phyloP scores from a whole-genome alignment of 2,888 invertebrate genomes.

The Phasia obesa region DNA sequence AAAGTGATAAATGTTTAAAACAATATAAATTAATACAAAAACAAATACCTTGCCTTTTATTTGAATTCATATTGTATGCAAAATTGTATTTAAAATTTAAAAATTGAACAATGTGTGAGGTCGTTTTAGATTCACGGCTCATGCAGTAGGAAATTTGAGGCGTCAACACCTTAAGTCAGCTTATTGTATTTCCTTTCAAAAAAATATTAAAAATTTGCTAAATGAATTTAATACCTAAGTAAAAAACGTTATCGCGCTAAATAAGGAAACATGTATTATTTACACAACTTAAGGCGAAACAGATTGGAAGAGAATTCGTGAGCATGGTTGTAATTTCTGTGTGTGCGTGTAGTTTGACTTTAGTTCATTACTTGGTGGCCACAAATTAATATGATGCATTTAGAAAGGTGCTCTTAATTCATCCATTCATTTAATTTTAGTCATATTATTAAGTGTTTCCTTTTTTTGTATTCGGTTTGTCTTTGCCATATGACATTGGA shows the following conservation, averaged over 20 bases:
- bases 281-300: slow-evolving; percentile 12
- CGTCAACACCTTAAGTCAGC: slow-evolving; percentile 81
- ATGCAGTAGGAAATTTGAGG: slow-evolving; percentile 77
- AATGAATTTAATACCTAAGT: slow-evolving; percentile 50
- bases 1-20: slow-evolving; percentile 6
- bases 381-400: slow-evolving; percentile 57
- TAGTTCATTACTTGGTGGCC: slow-evolving; percentile 23
- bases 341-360: neutral
- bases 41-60: neutral
- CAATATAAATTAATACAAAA: neutral
- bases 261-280: slow-evolving; percentile 67
- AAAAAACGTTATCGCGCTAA: slow-evolving; percentile 29
- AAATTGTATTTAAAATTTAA: slow-evolving; percentile 69
- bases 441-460: slow-evolving; percentile 4
- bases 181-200: slow-evolving; percentile 69
- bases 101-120: slow-evolving; percentile 76
- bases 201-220: slow-evolving; percentile 27
- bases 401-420: slow-evolving; percentile 64
- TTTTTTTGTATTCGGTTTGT: slow-evolving; percentile 28
- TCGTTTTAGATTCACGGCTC: slow-evolving; percentile 66
- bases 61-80: slow-evolving; percentile 16
- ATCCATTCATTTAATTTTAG: slow-evolving; percentile 51
- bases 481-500: slow-evolving; percentile 76
- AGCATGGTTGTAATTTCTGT: neutral
- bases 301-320: slow-evolving; percentile 7